Evolutionary conservation across 2,888 invertebrate species (phyloP).

Genomic region (Hirtodrosophila cameraria): DNA sequence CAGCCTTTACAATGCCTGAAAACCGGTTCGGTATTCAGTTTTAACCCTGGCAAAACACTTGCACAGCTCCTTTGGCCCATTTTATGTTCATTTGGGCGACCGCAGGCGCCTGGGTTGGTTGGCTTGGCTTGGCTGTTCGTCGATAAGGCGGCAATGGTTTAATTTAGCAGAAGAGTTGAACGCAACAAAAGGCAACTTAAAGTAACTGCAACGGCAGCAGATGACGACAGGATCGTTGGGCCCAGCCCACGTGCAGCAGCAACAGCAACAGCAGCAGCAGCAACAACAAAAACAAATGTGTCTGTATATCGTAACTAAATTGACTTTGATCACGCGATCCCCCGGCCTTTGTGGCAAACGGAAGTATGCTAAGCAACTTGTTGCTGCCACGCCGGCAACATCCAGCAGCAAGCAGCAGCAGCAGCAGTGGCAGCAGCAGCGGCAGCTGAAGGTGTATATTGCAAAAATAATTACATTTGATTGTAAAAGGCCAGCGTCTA

Average conservation of each 20-base stretch:
- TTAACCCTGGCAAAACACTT: conserved; percentile 45
- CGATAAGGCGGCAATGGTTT: conserved; percentile 80
- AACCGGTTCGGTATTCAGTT: conserved; percentile 58
- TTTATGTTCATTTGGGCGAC: conserved; percentile 59
- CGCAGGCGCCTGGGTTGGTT: conserved; percentile 56
- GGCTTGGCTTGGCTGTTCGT: conserved; percentile 29
- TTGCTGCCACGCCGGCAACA: conserved; percentile 70
- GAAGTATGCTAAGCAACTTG: conserved; percentile 82
- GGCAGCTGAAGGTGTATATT: conserved; percentile 79
- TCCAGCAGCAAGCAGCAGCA: conserved; percentile 36
- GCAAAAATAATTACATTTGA: conserved; percentile 80
- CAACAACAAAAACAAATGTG: conserved; percentile 75
- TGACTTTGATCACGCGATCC: conserved; percentile 84
- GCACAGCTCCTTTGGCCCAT: conserved; percentile 63
- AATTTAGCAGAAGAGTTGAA: conserved; percentile 68
- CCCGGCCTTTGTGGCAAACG: conserved; percentile 78
- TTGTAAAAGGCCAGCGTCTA: conserved; percentile 79
- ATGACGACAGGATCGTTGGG: conserved; percentile 80
- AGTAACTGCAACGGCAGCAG: conserved; percentile 60
- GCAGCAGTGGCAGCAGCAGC: conserved; percentile 24
- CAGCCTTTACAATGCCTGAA: conserved; percentile 15
- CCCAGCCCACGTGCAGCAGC: conserved; percentile 70
- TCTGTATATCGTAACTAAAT: conserved; percentile 82
- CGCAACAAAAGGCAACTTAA: conserved; percentile 47
- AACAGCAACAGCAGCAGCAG: conserved; percentile 40